A percentile compares a stretch with the other conserved stretches of the same genome.
phyloP scores from a whole-genome alignment of 2,888 invertebrate species.

The Ligdia adustata region DNA sequence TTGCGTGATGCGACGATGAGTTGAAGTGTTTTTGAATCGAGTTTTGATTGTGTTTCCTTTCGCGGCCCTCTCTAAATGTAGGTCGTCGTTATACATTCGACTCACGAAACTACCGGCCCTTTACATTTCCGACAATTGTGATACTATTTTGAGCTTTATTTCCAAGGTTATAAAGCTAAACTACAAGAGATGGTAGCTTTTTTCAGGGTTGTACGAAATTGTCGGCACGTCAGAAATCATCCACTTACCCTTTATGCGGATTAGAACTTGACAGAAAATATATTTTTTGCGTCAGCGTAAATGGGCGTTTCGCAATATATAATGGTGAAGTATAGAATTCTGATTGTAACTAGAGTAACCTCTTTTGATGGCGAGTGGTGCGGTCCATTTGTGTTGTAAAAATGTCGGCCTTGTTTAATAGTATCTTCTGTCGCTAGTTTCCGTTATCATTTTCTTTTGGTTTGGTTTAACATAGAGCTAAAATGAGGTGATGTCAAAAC shows the following conservation, averaged over 20 bases:
- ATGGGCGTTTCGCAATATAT: conserved; percentile 24
- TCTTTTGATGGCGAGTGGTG: no score
- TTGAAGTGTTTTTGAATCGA: conserved; percentile 70
- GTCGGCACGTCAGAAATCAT: conserved; percentile 62
- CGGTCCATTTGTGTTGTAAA: no score
- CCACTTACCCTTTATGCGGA: conserved; percentile 61
- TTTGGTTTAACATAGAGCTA: no score
- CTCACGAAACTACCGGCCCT: conserved; percentile 59
- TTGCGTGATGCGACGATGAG: conserved; percentile 64
- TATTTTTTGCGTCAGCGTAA: conserved; percentile 33
- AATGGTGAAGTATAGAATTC: conserved; percentile 9
- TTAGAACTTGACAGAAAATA: conserved; percentile 47
- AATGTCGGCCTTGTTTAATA: no score
- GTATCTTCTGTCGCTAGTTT: no score
- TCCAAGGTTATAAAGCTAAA: conserved; percentile 20
- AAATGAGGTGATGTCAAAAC: not conserved
- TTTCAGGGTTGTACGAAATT: conserved; percentile 37
- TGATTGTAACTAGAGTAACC: no score
- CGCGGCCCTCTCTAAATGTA: conserved; percentile 59
- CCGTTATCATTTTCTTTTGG: no score
- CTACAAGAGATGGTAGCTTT: conserved; percentile 10
- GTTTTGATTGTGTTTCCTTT: conserved; percentile 72
- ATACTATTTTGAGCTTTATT: conserved; percentile 11
- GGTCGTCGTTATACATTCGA: conserved; percentile 68
- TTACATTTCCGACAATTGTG: conserved; percentile 26